Evolutionary conservation across 2,113 vertebrate genomes (phyloP).

Genomic region (Cynoglossus semilaevis): DNA sequence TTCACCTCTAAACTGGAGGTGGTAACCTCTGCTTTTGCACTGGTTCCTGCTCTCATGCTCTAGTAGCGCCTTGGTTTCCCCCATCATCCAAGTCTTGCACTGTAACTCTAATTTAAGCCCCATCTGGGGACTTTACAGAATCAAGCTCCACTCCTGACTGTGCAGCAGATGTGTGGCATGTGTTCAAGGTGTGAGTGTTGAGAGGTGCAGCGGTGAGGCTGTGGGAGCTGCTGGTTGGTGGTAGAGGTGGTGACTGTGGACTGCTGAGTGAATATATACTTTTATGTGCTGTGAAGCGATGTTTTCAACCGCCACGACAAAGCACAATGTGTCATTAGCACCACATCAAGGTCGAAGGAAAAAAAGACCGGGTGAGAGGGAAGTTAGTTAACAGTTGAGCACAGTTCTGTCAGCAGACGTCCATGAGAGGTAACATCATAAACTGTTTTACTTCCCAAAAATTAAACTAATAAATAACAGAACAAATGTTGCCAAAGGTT

Average conservation of each 20-base stretch:
- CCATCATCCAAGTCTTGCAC: slow-evolving; percentile 59
- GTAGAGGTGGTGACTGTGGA: slow-evolving; percentile 47
- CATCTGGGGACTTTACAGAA: slow-evolving; percentile 79
- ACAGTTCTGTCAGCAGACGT: slow-evolving; percentile 11
- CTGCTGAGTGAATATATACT: slow-evolving; percentile 58
- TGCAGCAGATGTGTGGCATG: slow-evolving; percentile 74
- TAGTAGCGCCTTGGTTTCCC: slow-evolving; percentile 53
- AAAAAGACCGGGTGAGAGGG: slow-evolving; percentile 17
- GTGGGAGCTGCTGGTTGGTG: slow-evolving; percentile 1
- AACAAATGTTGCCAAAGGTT: too few relatives aligned
- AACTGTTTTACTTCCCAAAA: too few relatives aligned
- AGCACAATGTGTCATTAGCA: slow-evolving; percentile 32
- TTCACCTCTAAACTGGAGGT: slow-evolving; percentile 32
- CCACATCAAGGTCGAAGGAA: slow-evolving; percentile 33
- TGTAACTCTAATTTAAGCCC: slow-evolving; percentile 71
- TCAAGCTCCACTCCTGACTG: slow-evolving; percentile 72
- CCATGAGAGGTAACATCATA: too few relatives aligned
- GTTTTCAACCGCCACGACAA: slow-evolving; percentile 62
- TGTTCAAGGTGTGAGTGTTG: slow-evolving; percentile 71
- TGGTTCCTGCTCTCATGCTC: slow-evolving; percentile 51
- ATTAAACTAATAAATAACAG: too few relatives aligned
- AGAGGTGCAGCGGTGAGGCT: slow-evolving; percentile 35
- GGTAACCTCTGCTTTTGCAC: slow-evolving; percentile 32
- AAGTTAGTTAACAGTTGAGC: slow-evolving; percentile 20
- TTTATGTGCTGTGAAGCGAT: slow-evolving; percentile 69